Evolutionary conservation across 2,797 vertebrate species (phyloP).

Genomic region (Buphagus erythrorhynchus): DNA sequence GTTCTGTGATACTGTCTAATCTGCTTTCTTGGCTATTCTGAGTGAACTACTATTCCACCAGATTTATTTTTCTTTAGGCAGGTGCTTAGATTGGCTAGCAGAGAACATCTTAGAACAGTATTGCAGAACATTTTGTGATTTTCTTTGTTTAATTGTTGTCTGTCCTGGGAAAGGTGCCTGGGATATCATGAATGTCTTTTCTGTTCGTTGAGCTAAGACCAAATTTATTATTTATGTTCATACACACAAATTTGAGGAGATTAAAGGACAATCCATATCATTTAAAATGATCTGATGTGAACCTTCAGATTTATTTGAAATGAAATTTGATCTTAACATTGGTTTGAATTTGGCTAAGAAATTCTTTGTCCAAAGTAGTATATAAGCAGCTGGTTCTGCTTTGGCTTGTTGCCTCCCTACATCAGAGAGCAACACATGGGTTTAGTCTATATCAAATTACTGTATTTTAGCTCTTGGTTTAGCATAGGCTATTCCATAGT

Average conservation of each 20-base stretch:
- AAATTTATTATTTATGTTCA: not conserved
- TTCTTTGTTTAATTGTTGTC: not conserved
- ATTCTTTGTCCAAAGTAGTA: not conserved
- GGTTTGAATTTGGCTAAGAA: not conserved
- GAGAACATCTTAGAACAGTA: not conserved
- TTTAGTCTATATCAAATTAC: not conserved
- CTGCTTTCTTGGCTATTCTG: not conserved
- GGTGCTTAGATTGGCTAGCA: not conserved
- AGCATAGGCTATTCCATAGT: not conserved
- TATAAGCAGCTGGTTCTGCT: not conserved
- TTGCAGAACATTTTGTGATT: not conserved
- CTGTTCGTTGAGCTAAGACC: not conserved
- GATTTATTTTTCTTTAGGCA: not conserved
- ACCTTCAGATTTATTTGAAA: not conserved
- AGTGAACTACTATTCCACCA: not conserved
- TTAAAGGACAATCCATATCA: not conserved
- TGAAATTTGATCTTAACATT: not conserved
- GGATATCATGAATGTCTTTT: not conserved
- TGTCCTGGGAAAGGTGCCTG: not conserved
- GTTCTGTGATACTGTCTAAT: not conserved
- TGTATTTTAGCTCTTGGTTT: not conserved
- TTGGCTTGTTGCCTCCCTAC: not conserved
- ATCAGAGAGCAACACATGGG: not conserved
- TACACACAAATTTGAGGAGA: not conserved
- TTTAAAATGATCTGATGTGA: not conserved